Evolutionary conservation across 2,888 invertebrate genomes (phyloP).

Genomic region (Thysanoteuthis rhombus): DNA sequence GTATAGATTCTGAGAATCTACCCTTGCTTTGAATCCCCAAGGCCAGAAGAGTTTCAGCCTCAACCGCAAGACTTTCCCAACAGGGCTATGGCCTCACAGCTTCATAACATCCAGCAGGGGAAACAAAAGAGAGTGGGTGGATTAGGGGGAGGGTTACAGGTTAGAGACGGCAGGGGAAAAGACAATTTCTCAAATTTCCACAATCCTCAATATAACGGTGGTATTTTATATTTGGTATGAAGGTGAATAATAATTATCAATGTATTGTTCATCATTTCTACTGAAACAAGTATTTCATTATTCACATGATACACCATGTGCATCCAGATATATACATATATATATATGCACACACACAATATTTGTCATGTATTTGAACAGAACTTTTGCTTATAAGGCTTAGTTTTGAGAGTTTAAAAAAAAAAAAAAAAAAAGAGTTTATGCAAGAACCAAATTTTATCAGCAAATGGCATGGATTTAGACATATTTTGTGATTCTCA

Average conservation of each 20-base stretch:
- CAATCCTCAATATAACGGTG: not conserved
- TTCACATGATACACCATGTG: no score
- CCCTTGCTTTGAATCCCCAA: not conserved
- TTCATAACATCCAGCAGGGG: conserved; percentile 14
- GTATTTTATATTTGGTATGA: not conserved
- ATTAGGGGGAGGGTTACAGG: not conserved
- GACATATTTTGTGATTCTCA: no score
- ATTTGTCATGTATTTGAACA: no score
- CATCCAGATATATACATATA: no score
- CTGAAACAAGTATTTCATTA: not conserved
- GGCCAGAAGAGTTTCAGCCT: not conserved
- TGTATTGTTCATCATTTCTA: not conserved
- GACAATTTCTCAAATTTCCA: not conserved
- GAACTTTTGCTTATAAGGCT: no score
- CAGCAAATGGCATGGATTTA: no score
- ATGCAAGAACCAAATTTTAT: no score
- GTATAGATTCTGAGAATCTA: no score
- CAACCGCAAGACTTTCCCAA: not conserved
- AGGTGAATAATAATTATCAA: not conserved
- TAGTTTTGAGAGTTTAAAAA: no score
- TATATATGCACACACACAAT: no score
- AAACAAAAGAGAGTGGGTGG: not conserved
- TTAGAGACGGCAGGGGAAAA: not conserved
- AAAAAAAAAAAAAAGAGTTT: no score
- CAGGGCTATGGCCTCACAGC: conserved; percentile 13